Conservation (phyloP, 30 jellyfish, hydroid and myxozoan genomes). For the Nemopilema nomurai region DNA sequence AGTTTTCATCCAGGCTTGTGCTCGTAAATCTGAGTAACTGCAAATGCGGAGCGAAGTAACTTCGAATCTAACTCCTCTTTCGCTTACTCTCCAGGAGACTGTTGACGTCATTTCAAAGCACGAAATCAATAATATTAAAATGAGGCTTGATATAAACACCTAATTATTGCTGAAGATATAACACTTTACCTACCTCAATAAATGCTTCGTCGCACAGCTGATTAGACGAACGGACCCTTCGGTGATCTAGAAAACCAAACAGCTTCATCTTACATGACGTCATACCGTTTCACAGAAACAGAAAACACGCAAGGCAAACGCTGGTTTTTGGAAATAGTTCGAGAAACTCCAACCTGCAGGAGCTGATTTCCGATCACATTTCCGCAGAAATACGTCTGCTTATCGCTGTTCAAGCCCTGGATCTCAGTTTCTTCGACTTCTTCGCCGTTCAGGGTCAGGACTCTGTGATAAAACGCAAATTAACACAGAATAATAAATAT, state of each 20-base stretch:
- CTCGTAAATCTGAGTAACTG: no score
- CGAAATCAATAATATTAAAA: not conserved
- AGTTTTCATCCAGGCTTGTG: no score
- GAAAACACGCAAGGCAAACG: no score
- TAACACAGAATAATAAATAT: not conserved
- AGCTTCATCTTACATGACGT: not conserved
- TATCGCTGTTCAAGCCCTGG: constrained; percentile 79
- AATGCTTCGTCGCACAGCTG: constrained; percentile 61
- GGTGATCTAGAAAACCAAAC: constrained; percentile 52
- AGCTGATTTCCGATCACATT: constrained; percentile 69
- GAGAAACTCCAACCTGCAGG: constrained; percentile 50
- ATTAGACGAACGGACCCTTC: constrained; percentile 80
- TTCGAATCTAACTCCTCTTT: not conserved
- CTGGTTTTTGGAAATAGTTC: no score
- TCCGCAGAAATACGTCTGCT: constrained; percentile 82
- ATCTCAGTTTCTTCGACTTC: constrained; percentile 94
- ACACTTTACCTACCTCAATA: constrained; percentile 31
- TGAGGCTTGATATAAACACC: not conserved
- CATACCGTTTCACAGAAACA: not conserved
- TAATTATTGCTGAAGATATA: not conserved
- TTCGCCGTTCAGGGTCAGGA: constrained; percentile 80
- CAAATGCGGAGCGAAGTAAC: no score
- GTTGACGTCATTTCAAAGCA: not conserved
- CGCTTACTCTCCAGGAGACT: no score
- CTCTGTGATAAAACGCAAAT: constrained; percentile 40